Conservation (phyloP, 2,797 vertebrate genomes). For the Pygocentrus nattereri region DNA sequence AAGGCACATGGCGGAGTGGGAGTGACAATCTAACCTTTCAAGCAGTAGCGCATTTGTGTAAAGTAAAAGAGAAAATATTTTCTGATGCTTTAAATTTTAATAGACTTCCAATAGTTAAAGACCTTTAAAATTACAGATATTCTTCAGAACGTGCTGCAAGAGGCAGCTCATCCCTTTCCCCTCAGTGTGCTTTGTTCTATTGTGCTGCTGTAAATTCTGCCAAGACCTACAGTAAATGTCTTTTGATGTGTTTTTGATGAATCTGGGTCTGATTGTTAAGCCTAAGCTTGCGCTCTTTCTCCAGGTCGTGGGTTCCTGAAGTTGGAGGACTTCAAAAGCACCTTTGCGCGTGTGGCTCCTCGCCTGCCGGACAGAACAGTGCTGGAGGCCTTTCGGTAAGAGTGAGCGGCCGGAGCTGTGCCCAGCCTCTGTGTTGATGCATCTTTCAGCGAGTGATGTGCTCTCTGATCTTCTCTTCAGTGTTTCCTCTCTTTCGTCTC, state of each 20-base stretch:
- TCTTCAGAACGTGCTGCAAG: neutral
- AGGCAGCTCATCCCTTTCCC: constrained; percentile 6
- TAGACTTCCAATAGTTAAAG: neutral
- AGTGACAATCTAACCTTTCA: too few relatives aligned
- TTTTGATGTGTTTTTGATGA: constrained; percentile 38
- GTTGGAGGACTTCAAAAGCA: constrained; percentile 79
- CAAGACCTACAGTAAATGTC: neutral
- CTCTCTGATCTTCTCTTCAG: constrained; percentile 15
- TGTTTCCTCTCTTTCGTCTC: constrained; percentile 15
- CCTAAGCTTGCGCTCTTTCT: constrained; percentile 4
- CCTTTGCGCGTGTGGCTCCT: constrained; percentile 72
- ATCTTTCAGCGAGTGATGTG: constrained; percentile 16
- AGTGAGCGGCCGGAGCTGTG: neutral
- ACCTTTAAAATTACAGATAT: constrained; percentile 4
- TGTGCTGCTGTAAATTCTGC: neutral
- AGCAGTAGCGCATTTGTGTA: too few relatives aligned
- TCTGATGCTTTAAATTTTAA: too few relatives aligned
- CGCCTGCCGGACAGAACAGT: constrained; percentile 72
- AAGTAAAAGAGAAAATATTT: too few relatives aligned
- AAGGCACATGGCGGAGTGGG: too few relatives aligned
- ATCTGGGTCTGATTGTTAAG: constrained; percentile 16
- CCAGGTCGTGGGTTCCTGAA: constrained; percentile 78
- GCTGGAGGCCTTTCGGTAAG: constrained; percentile 78
- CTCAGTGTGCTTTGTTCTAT: neutral
- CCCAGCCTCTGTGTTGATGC: neutral